Evolutionary conservation across 2,113 vertebrate species (phyloP).

Genomic region (Otis tarda): DNA sequence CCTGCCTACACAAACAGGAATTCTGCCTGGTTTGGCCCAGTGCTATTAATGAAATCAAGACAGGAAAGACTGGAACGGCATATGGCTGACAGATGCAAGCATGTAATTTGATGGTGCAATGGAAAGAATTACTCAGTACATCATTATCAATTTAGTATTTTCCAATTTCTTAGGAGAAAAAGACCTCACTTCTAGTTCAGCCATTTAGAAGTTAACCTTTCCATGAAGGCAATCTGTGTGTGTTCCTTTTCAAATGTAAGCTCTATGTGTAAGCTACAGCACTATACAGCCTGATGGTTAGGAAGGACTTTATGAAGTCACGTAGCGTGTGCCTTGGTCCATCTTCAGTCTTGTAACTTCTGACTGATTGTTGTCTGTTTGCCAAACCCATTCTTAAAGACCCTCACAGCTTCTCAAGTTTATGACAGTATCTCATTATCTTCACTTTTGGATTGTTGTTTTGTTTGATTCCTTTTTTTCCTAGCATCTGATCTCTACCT

Average conservation of each 20-base stretch:
- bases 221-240: background rate
- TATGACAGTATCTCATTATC: background rate
- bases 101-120: conserved; percentile 44
- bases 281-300: background rate
- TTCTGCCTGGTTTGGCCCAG: conserved; percentile 32
- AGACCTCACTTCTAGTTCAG: background rate
- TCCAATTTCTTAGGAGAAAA: conserved; percentile 15
- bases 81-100: conserved; percentile 61
- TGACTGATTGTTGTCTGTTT: background rate
- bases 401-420: background rate
- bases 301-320: background rate
- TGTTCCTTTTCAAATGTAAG: background rate
- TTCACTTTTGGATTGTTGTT: background rate
- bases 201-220: background rate
- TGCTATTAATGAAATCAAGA: conserved; percentile 50
- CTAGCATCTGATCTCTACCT: background rate
- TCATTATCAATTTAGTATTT: conserved; percentile 19
- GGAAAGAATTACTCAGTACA: conserved; percentile 57
- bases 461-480: background rate
- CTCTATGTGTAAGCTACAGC: background rate
- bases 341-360: background rate
- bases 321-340: background rate
- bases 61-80: conserved; percentile 57
- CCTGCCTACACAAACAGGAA: conserved; percentile 61
- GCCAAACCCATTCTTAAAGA: background rate